These are phyloP conservation scores for Typhlomys cinereus DNA, from an alignment of 2,113 vertebrate genomes.

Conservation along the genomic window DNA sequence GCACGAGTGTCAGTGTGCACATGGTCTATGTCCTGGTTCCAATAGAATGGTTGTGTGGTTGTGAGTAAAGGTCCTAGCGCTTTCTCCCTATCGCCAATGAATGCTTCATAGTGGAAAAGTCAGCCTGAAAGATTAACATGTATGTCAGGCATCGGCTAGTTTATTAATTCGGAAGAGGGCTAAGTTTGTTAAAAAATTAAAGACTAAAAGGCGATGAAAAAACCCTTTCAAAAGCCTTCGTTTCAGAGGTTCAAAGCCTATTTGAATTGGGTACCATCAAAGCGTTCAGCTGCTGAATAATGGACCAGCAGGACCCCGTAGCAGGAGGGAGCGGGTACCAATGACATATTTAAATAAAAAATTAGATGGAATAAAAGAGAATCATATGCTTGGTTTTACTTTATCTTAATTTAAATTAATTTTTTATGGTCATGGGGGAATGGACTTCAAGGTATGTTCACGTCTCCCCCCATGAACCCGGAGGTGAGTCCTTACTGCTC, in stretches of 20 bases:
- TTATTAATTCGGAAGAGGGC: constrained; percentile 2
- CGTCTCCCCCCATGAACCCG: too few species aligned
- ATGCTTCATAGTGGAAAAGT: not conserved
- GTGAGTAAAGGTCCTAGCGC: not conserved
- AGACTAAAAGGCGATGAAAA: not conserved
- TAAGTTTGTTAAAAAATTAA: constrained; percentile 44
- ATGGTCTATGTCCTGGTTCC: constrained; percentile 2
- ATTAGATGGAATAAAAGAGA: constrained; percentile 43
- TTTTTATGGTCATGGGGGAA: too few species aligned
- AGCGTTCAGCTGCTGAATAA: not conserved
- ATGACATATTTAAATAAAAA: constrained; percentile 62
- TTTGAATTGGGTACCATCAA: constrained; percentile 37
- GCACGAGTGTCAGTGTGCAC: not conserved
- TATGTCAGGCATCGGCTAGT: not conserved
- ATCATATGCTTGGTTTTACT: not conserved
- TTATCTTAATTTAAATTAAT: not conserved
- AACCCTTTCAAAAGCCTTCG: constrained; percentile 23
- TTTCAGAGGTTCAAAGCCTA: constrained; percentile 38
- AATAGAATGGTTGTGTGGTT: constrained; percentile 43
- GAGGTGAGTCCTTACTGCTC: too few species aligned
- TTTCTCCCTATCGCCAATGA: not conserved
- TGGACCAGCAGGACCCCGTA: not conserved
- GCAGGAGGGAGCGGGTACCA: too few species aligned
- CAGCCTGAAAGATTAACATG: not conserved
- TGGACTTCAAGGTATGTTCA: too few species aligned